phyloP scores from a whole-genome alignment of 2,113 vertebrate species.

The Malurus melanocephalus region DNA sequence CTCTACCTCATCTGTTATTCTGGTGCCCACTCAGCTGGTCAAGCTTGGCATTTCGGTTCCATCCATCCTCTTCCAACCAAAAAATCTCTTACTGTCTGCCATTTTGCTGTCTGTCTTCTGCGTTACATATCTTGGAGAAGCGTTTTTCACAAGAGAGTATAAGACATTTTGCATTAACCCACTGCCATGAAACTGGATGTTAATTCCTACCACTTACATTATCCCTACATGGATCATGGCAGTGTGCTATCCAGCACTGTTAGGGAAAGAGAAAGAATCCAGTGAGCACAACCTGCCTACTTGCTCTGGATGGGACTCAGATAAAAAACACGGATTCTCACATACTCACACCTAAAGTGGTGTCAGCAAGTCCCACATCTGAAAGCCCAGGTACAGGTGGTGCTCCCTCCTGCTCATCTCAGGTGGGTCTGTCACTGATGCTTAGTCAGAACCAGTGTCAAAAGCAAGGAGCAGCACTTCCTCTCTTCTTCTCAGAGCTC shows the following conservation, averaged over 20 bases:
- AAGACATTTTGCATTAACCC: neutral
- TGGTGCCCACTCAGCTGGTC: neutral
- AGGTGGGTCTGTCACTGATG: rapidly evolving
- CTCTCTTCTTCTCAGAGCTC: neutral
- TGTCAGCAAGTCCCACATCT: neutral
- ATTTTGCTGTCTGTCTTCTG: neutral
- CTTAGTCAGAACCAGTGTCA: neutral
- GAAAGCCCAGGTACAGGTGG: rapidly evolving
- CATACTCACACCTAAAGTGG: rapidly evolving
- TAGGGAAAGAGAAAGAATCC: neutral
- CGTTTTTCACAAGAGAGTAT: neutral
- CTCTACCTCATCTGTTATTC: neutral
- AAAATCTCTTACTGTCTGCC: neutral
- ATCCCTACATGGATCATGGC: neutral
- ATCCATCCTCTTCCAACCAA: neutral
- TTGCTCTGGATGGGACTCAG: neutral
- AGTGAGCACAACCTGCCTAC: neutral
- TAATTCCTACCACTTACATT: neutral
- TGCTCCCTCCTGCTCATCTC: neutral
- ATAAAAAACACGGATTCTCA: neutral
- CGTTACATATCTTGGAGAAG: neutral
- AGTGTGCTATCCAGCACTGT: neutral
- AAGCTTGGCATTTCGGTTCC: neutral
- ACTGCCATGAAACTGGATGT: neutral
- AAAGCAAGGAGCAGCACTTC: neutral